Conservation (phyloP, 2,888 invertebrate species). For the Beris morrisii region DNA sequence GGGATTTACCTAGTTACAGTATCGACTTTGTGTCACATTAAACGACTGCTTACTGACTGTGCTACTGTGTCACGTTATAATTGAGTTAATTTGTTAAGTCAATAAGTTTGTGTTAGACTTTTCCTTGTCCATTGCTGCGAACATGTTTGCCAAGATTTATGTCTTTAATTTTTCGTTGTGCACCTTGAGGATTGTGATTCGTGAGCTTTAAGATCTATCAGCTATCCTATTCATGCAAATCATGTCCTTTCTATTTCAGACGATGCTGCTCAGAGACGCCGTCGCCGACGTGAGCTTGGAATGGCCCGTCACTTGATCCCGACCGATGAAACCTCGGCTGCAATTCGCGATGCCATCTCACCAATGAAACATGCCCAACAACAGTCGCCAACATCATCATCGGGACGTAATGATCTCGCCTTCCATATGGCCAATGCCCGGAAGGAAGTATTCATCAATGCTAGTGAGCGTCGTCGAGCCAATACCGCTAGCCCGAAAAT, state of each 20-base stretch:
- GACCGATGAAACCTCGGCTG: constrained; percentile 47
- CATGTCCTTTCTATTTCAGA: constrained; percentile 47
- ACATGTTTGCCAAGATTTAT: constrained; percentile 38
- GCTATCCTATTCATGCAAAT: not conserved
- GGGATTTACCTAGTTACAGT: too few relatives aligned
- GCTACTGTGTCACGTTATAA: constrained; percentile 25
- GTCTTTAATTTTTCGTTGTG: constrained; percentile 38
- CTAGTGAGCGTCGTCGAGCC: constrained; percentile 44
- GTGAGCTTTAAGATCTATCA: constrained; percentile 24
- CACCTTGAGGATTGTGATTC: constrained; percentile 35
- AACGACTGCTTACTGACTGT: not conserved
- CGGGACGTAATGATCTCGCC: constrained; percentile 44
- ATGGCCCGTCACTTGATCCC: constrained; percentile 52
- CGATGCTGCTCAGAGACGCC: constrained; percentile 52
- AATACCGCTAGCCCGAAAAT: constrained; percentile 44
- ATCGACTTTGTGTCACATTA: too few relatives aligned
- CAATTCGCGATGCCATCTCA: constrained; percentile 49
- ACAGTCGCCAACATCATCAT: constrained; percentile 29
- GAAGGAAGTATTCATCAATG: constrained; percentile 43
- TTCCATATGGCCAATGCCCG: constrained; percentile 48
- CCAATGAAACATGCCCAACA: constrained; percentile 43
- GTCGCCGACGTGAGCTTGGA: constrained; percentile 53
- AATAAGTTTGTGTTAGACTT: constrained; percentile 3
- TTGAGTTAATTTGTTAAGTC: constrained; percentile 23
- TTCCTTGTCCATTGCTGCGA: not conserved